Base-by-base conservation (phyloP, 2,888 invertebrate genomes). In the Charanyca ferruginea region DNA sequence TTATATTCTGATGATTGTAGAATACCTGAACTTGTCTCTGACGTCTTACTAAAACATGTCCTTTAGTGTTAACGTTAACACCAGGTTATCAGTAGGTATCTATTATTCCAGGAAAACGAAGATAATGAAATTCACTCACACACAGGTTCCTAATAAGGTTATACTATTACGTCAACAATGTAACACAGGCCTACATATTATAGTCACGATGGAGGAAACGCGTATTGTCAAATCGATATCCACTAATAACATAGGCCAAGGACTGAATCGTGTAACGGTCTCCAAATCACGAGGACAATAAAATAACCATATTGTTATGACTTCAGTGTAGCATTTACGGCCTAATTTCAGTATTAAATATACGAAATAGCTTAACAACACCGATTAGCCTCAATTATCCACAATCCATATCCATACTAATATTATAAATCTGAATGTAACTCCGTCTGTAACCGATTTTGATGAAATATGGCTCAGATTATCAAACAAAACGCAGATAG, bases 171-270 rank as follows among this genome's bases (percentile, higher is more conserved):
- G 9, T 3, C 18, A 13, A 28, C 28, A 25, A 20, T 41, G 16
- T 41, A n/a, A 41, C 38, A 41, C 9, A 45, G 28, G 28, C 35
- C 35, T 35, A 11, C 28, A 28, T 35, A 35, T 11, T 47, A 23
- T 22, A 23, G 20, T 42, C 16, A 9, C 41, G 16, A 28, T 23
- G 22, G 59, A n/a, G 16, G 4, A 16, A 42, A 18, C 20, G 16
- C 22, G 38, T 22, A 11, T 16, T 48, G 18, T 42, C 18, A 38
- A 72, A 66, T 66, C 73, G 65, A 67, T 64, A 73, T 28, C 22
- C 48, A 48, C 9, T 13, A 42, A 42, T 42, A 76, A 42, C 18
- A 23, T 20, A 51, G n/a, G 45, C 72, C 72, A 71, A 77, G 72
- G 63, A 51, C 77, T 45, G 28, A 28, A 20, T 35, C 45, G 35